Base-by-base conservation (phyloP, 2,888 invertebrate species). In the Malthinus seriepunctatus region DNA sequence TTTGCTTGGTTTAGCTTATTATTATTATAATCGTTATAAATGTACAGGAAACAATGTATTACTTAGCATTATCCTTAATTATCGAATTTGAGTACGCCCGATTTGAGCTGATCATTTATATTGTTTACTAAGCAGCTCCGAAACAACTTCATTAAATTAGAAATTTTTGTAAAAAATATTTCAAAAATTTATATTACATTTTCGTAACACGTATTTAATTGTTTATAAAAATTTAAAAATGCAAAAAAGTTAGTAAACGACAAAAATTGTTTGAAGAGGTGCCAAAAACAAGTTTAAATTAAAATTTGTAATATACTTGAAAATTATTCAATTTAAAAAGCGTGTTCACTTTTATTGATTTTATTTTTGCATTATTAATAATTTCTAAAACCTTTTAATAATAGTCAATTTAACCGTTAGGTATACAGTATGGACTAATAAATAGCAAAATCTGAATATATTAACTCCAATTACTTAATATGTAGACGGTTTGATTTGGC, bases 1-100 rank as follows among this genome's bases (percentile, higher is more conserved):
- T 50, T 56, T 37, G 56, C 50, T 38, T 32, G 42, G 49, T 49
- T 15, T 49, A 38, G 37, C 31, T 49, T 49, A 42, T 51, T 44
- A 51, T 44, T 51, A 51, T 42, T 42, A 51, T 23, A 23, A 23
- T 51, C 42, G 14, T 15, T 38, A 37, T 49, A 31, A 49, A 49
- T 32, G 37, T 49, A 11, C 49, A 49, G 37, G 32, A 49, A 38
- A 49, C 39, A n/a, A n/a, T n/a, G n/a, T 42, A 42, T 42, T 42
- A 42, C 23, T 42, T 11, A 42, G 39, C 39, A 15, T 42, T 42
- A 42, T 42, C 39, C 23, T 42, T 42, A 42, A 42, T 42, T 42
- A 23, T 15, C 23, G 8, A 23, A 42, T 42, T 9, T 15, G 39
- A 42, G 23, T n/a, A n/a, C n/a, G n/a, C n/a, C n/a, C n/a, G n/a